Evolutionary conservation across 1,140 invertebrate genomes (phyloP), one percentile per base, ranked within the genome.

Genomic region (Radopholus similis): DNA sequence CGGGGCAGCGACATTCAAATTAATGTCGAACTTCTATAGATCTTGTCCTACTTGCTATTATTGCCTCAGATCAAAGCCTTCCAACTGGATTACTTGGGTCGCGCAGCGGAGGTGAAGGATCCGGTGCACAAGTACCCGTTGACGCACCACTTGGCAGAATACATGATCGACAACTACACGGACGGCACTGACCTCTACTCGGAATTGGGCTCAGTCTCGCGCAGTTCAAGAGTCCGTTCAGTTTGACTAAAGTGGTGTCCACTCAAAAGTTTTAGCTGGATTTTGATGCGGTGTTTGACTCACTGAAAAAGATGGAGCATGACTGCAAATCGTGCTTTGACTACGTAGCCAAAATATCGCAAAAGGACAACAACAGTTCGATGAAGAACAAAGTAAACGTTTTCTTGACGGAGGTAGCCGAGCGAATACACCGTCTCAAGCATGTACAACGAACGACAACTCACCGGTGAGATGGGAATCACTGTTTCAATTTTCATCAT

Each of bases 51-150:
- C 15, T 47, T 47, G n/a, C 1, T 4, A 8, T n/a, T n/a, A 4
- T 2, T 38, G 47, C 78, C 80, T 38, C 75, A 89, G 87, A 90
- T 91, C 13, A 94, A 94, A 86, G 96, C 94, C 30, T 99, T 99
- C 85, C 92, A 95, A 83, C 88, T 99, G 72, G 95, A 98, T 77
- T 99, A 97, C 84, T 86, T 99, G 72, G 87, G 92, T 49, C 97
- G 97, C 87, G 92, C 97, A 73, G 93, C 95, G 74, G 96, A 98
- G 87, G 94, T 99, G 1, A 98, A 98, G 86, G 95, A 98, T 83
- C 97, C 95, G 0, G 84, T 85, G n/a, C 84, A 86, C 70, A 86
- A 86, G 73, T 84, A 86, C 70, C 84, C 85, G 23, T 72, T 86
- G 56, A 78, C 74, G 15, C 92, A 97, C 84, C 95, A 99, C 85